Evolutionary conservation across 2,888 invertebrate genomes (phyloP).

Genomic region (Leucophora obtusa): DNA sequence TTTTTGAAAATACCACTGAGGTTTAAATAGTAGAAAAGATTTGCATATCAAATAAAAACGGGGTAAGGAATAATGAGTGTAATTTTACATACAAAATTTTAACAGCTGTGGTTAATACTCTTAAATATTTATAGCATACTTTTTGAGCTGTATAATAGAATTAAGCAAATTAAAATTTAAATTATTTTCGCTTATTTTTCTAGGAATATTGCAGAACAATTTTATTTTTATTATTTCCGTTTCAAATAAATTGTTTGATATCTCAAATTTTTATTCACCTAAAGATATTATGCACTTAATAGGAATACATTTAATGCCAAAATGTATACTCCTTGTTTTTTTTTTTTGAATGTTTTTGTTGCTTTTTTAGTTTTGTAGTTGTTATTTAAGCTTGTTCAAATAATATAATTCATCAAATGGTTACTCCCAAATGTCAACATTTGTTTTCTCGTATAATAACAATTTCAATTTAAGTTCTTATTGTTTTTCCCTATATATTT

Average conservation of each 20-base stretch:
- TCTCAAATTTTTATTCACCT: background rate
- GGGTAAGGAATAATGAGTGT: background rate
- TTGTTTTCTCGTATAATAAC: background rate
- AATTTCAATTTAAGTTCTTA: background rate
- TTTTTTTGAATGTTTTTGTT: background rate
- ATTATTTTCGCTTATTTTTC: background rate
- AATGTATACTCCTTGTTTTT: background rate
- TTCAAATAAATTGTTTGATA: background rate
- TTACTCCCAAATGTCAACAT: conserved; percentile 3
- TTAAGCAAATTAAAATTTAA: background rate
- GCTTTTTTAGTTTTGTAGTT: background rate
- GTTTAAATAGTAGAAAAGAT: background rate
- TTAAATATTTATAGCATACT: background rate
- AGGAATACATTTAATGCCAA: background rate
- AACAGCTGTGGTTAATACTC: background rate
- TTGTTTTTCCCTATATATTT: background rate
- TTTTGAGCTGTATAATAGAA: background rate
- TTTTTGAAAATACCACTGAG: background rate
- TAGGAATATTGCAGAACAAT: background rate
- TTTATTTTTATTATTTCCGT: background rate
- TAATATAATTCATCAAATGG: conserved; percentile 1
- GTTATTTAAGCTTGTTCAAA: background rate
- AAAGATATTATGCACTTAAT: background rate
- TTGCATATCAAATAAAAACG: background rate
- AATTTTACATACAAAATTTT: background rate